These are phyloP conservation scores for Gorsachius goisagi DNA, from an alignment of 2,113 vertebrate species.

Conservation along the genomic window DNA sequence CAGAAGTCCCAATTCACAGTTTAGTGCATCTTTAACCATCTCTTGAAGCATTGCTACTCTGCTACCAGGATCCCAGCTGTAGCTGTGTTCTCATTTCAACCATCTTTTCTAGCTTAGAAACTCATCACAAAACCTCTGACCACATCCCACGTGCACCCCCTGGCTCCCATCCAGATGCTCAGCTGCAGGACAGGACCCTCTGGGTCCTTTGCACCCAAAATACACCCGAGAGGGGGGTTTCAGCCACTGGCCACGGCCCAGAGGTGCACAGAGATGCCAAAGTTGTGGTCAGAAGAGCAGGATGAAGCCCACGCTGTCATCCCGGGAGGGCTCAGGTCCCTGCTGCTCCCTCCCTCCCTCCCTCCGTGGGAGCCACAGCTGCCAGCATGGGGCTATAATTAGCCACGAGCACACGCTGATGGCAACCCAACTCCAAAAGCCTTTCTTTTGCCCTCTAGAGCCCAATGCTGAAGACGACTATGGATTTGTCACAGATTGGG, in stretches of 20 bases:
- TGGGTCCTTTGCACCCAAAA: not conserved
- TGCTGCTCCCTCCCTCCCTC: not conserved
- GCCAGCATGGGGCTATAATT: not conserved
- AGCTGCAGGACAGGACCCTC: not conserved
- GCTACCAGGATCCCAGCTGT: not conserved
- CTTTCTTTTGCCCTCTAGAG: not conserved
- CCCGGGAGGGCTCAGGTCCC: too few relatives aligned
- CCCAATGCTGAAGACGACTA: not conserved
- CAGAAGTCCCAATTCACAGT: not conserved
- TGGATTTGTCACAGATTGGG: not conserved
- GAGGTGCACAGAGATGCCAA: not conserved
- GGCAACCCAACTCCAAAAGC: not conserved
- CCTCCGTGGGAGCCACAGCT: not conserved
- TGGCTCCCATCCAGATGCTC: not conserved
- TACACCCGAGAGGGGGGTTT: fast-evolving
- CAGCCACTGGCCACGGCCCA: not conserved
- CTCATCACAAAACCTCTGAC: not conserved
- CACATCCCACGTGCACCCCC: not conserved
- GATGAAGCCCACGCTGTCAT: fast-evolving
- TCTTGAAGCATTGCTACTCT: not conserved
- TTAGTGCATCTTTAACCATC: not conserved
- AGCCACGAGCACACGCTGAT: not conserved
- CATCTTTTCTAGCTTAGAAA: not conserved
- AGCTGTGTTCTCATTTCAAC: not conserved
- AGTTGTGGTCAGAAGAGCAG: not conserved